phyloP scores from a whole-genome alignment of 1,140 invertebrate genomes.

The Orius laevigatus region DNA sequence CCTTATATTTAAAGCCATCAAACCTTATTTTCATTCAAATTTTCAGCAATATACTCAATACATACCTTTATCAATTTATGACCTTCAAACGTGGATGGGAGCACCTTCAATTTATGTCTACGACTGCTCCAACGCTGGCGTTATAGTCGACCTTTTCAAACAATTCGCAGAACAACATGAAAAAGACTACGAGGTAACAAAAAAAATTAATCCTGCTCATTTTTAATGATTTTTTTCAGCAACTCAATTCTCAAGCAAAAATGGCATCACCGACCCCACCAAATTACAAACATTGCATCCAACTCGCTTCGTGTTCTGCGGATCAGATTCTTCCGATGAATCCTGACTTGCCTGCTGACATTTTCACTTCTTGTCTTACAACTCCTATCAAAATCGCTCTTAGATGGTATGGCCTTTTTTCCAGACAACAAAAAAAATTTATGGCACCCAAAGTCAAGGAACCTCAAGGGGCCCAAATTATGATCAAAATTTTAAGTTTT shows the following conservation, averaged over 20 bases:
- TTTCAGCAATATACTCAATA: slow-evolving; percentile 91
- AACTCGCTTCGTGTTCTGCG: slow-evolving; percentile 82
- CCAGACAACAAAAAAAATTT: no score
- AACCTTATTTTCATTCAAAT: slow-evolving; percentile 17
- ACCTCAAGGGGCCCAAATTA: no score
- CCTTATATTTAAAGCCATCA: not conserved
- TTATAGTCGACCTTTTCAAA: slow-evolving; percentile 85
- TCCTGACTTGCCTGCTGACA: slow-evolving; percentile 93
- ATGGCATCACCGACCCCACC: slow-evolving; percentile 25
- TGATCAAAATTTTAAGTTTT: no score
- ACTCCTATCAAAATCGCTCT: slow-evolving; percentile 95
- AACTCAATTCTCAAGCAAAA: not conserved
- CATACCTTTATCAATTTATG: slow-evolving; percentile 95
- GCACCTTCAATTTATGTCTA: slow-evolving; percentile 98
- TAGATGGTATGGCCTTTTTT: slow-evolving; percentile 49
- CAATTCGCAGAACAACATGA: slow-evolving; percentile 85
- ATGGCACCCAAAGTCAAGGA: no score
- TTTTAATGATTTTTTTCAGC: not conserved
- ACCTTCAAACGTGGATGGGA: slow-evolving; percentile 98
- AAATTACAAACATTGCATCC: slow-evolving; percentile 81
- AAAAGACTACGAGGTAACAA: slow-evolving; percentile 64
- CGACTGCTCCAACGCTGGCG: slow-evolving; percentile 96
- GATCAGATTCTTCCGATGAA: slow-evolving; percentile 93
- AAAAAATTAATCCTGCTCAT: no score
- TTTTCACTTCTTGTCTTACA: slow-evolving; percentile 95